Percentiles rank a stretch among this genome's conserved stretches.
Evolutionary conservation across 92 coral and sea anemone genomes (phyloP).

Genomic region (Plumapathes pennacea): DNA sequence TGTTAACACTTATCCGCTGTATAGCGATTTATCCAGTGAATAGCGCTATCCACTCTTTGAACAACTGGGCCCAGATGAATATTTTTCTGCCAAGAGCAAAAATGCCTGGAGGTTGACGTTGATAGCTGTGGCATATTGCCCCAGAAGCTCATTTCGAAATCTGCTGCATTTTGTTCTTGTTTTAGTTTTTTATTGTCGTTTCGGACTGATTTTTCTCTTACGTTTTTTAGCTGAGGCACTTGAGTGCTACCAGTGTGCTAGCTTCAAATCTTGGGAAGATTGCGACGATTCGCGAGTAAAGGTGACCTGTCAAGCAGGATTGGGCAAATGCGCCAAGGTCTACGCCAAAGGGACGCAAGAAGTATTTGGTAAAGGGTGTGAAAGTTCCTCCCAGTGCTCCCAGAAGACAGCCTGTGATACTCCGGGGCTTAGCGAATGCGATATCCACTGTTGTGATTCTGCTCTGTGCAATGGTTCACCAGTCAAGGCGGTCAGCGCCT

Average conservation of each 20-base stretch:
- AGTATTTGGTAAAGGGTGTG: conserved; percentile 24
- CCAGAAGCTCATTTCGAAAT: no score
- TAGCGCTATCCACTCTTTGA: no score
- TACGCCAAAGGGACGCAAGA: conserved; percentile 21
- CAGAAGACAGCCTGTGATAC: conserved; percentile 1
- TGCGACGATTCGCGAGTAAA: background rate
- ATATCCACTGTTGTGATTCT: conserved; percentile 6
- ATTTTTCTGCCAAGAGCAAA: no score
- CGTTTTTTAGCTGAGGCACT: conserved; percentile 13
- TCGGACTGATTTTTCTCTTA: no score
- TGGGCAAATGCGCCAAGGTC: conserved; percentile 21
- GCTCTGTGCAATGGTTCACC: conserved; percentile 13
- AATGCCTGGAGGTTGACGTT: no score
- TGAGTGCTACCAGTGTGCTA: conserved; percentile 6
- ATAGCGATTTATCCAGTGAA: no score
- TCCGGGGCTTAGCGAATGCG: conserved; percentile 5
- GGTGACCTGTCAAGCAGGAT: conserved; percentile 5
- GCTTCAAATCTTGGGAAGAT: conserved; percentile 10
- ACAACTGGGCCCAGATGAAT: no score
- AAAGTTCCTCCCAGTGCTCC: conserved; percentile 8
- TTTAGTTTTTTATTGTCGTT: no score
- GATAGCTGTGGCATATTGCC: no score
- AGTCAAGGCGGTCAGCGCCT: no score
- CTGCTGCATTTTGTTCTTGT: no score
- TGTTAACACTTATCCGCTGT: no score